Evolutionary conservation across 2,888 invertebrate species (phyloP), one percentile per base, ranked within the genome.

Genomic region (Nineta flava): DNA sequence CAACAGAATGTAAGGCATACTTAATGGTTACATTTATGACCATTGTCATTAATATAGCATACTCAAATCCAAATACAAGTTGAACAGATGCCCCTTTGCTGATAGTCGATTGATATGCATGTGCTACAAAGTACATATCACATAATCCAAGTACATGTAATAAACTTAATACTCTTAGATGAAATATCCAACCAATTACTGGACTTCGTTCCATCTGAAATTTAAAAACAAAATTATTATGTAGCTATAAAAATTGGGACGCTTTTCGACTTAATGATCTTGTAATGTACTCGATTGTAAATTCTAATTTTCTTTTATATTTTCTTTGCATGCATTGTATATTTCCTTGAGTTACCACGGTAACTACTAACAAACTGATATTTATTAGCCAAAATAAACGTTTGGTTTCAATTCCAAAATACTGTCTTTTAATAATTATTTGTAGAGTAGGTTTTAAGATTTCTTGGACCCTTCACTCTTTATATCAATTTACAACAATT

Each of bases 1-100:
- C 94, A 52, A 92, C 80, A 3, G 87, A 81, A 65, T 95, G 94
- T 4, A 90, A 70, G 19, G 84, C 71, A 63, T 94, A 93, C 64
- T 99, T 99, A 55, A 96, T 87, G 46, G 85, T 76, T 52, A 94
- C 93, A 68, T 95, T 96, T 49, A 87, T 73, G 32, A 94, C 87
- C 64, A 93, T 87, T 5, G 95, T 95, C 51, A 96, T 73, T 47
- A 99, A 73, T 63, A 99, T 93, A 53, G 96, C 96, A 71, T 99
- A 99, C 73, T 99, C 97, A 71, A 99, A 99, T 48, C 99, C 99
- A 74, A 99, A 99, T 6, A 99, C 97, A 53, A 99, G 74, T 68
- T 99, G 99, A 1, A 96, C 96, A 0, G 94, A 93, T 6, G 97
- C 93, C 41, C 99, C 99, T 64, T 91, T 91, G 1, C 83, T 75